A percentile compares a stretch with the other conserved stretches of the same genome.
Evolutionary conservation across 2,113 vertebrate species (phyloP).

Genomic region (Sebastes schlegelii): DNA sequence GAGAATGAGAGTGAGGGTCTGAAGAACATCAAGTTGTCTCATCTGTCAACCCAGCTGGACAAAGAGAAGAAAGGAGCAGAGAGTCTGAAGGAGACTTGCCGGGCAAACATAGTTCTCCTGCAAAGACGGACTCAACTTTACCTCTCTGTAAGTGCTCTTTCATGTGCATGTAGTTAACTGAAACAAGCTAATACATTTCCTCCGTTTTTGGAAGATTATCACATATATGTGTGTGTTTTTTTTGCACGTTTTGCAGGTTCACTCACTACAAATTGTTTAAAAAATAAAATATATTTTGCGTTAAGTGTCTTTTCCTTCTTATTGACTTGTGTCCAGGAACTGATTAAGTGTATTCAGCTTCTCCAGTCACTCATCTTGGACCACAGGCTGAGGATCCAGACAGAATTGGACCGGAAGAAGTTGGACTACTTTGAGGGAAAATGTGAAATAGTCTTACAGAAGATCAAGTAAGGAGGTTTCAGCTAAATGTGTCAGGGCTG

Average conservation of each 20-base stretch:
- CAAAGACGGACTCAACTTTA: conserved; percentile 85
- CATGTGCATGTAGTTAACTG: background rate
- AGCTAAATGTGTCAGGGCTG: too few relatives aligned
- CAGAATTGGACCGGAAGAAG: conserved; percentile 86
- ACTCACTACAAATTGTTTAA: background rate
- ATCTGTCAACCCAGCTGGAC: conserved; percentile 81
- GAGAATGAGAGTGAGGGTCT: conserved; percentile 85
- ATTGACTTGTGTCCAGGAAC: conserved; percentile 76
- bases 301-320: too few relatives aligned
- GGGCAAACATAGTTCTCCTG: conserved; percentile 80
- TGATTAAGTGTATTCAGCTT: conserved; percentile 85
- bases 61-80: conserved; percentile 83
- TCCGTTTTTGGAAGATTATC: background rate
- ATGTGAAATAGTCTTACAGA: conserved; percentile 88
- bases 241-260: background rate
- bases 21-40: conserved; percentile 82
- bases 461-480: conserved; percentile 83
- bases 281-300: background rate
- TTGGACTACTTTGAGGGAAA: conserved; percentile 89
- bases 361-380: conserved; percentile 87
- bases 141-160: conserved; percentile 72
- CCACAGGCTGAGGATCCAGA: conserved; percentile 85
- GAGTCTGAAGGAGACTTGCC: conserved; percentile 73
- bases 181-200: too few relatives aligned
- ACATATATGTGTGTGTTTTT: background rate